Percentiles rank a stretch among this genome's conserved stretches.
Evolutionary conservation across 2,113 vertebrate genomes (phyloP).

Genomic region (Lipophrys pholis): DNA sequence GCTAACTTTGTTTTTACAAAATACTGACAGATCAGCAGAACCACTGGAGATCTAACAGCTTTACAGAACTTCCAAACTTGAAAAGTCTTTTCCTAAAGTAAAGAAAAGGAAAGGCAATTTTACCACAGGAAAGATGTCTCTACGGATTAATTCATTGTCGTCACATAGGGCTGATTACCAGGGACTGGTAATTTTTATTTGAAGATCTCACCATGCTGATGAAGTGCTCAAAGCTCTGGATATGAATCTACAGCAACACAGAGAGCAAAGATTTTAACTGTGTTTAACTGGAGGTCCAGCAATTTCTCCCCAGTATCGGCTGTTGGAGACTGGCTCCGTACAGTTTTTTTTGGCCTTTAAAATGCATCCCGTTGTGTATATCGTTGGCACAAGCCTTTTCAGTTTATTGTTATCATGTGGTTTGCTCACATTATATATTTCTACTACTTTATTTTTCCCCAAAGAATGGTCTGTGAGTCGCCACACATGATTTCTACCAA

Average conservation of each 20-base stretch:
- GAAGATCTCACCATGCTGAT: conserved; percentile 59
- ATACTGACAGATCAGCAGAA: conserved; percentile 33
- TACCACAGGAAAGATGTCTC: conserved; percentile 63
- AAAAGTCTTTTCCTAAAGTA: conserved; percentile 51
- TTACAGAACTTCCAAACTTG: conserved; percentile 54
- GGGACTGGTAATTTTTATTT: conserved; percentile 70
- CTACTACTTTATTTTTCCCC: too few relatives aligned
- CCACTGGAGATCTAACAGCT: conserved; percentile 34
- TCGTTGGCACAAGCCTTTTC: too few relatives aligned
- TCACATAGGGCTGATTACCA: conserved; percentile 62
- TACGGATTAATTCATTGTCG: conserved; percentile 64
- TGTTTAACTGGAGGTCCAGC: background rate
- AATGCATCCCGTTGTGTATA: too few relatives aligned
- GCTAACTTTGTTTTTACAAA: conserved; percentile 56
- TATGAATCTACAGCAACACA: conserved; percentile 68
- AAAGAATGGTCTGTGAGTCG: too few relatives aligned
- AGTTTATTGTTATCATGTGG: too few relatives aligned
- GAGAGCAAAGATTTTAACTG: conserved; percentile 67
- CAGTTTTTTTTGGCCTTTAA: too few relatives aligned
- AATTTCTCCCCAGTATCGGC: too few relatives aligned
- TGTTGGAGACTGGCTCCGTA: too few relatives aligned
- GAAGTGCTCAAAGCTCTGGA: conserved; percentile 62
- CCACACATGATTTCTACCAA: too few relatives aligned
- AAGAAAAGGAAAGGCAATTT: conserved; percentile 60
- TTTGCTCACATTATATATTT: too few relatives aligned